Evolutionary conservation across 2,888 invertebrate species (phyloP).

Genomic region (Dromius quadrimaculatus): DNA sequence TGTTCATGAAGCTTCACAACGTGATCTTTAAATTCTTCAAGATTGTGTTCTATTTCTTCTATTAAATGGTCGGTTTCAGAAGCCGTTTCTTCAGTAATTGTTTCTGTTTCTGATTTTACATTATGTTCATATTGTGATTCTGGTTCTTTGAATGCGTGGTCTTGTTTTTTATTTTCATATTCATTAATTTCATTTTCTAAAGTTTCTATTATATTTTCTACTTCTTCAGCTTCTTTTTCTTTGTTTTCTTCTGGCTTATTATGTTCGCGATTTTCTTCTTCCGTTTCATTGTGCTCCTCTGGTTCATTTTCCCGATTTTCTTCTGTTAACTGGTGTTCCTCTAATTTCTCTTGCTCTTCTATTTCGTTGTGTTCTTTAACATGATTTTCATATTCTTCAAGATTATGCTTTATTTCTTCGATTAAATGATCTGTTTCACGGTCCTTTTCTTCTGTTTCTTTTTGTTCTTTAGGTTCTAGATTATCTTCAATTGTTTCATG

Average conservation of each 20-base stretch:
- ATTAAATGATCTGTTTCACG: background rate
- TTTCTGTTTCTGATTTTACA: slow-evolving; percentile 21
- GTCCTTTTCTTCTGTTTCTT: background rate
- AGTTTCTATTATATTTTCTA: too few relatives aligned
- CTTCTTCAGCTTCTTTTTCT: too few relatives aligned
- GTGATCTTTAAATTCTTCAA: background rate
- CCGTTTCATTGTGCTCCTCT: background rate
- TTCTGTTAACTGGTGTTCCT: too few relatives aligned
- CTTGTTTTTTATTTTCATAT: too few relatives aligned
- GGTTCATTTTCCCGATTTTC: too few relatives aligned
- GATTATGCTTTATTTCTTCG: background rate
- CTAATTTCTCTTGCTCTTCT: background rate
- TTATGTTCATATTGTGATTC: slow-evolving; percentile 6
- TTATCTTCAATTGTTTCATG: too few relatives aligned
- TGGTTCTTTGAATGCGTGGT: too few relatives aligned
- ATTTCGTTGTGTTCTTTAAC: background rate
- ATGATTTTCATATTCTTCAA: too few relatives aligned
- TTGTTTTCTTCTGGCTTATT: background rate
- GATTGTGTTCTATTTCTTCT: background rate
- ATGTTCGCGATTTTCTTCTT: background rate
- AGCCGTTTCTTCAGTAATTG: too few relatives aligned
- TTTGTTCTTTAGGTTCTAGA: too few relatives aligned
- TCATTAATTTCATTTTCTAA: too few relatives aligned
- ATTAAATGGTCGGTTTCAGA: slow-evolving; percentile 1
- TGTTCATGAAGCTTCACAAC: background rate